Conservation (phyloP, 2,797 vertebrate species). For the Dryobates pubescens region DNA sequence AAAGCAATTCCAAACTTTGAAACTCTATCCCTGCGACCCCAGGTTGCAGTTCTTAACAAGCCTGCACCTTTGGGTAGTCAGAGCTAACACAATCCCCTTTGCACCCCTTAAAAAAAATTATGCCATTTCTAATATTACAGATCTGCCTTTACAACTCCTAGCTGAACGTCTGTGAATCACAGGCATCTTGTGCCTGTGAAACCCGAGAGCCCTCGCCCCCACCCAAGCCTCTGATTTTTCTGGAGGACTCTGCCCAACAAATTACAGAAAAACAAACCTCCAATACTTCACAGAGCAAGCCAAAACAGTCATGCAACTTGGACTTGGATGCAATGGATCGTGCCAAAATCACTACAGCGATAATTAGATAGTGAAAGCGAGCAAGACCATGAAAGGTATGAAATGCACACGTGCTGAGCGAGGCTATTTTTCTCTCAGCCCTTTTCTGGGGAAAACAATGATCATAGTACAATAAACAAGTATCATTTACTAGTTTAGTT, state of each 20-base stretch:
- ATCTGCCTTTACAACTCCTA: slow-evolving; percentile 43
- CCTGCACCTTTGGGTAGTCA: not conserved
- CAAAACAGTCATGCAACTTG: slow-evolving; percentile 71
- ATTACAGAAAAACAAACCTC: slow-evolving; percentile 64
- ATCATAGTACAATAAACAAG: slow-evolving; percentile 11
- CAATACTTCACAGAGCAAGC: slow-evolving; percentile 61
- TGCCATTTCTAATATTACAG: not conserved
- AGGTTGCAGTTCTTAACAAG: not conserved
- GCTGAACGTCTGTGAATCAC: slow-evolving; percentile 54
- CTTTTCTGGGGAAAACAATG: slow-evolving; percentile 36
- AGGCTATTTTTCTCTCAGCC: slow-evolving; percentile 32
- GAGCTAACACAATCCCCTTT: not conserved
- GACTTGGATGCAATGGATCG: slow-evolving; percentile 38
- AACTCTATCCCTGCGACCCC: rapidly evolving
- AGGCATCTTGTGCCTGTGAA: slow-evolving; percentile 48
- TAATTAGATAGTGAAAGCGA: slow-evolving; percentile 57
- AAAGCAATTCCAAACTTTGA: not conserved
- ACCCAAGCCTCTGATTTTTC: slow-evolving; percentile 56
- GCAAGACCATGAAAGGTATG: slow-evolving; percentile 59
- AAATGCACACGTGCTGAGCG: slow-evolving; percentile 59
- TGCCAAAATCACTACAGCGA: slow-evolving; percentile 64
- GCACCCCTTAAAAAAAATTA: not conserved
- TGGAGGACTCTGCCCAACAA: slow-evolving; percentile 50
- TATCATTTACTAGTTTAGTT: not conserved
- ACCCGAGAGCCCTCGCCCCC: slow-evolving; percentile 57